Evolutionary conservation across 1,140 invertebrate species (phyloP), one percentile per base, ranked within the genome.

Genomic region (Drosophila bipectinata): DNA sequence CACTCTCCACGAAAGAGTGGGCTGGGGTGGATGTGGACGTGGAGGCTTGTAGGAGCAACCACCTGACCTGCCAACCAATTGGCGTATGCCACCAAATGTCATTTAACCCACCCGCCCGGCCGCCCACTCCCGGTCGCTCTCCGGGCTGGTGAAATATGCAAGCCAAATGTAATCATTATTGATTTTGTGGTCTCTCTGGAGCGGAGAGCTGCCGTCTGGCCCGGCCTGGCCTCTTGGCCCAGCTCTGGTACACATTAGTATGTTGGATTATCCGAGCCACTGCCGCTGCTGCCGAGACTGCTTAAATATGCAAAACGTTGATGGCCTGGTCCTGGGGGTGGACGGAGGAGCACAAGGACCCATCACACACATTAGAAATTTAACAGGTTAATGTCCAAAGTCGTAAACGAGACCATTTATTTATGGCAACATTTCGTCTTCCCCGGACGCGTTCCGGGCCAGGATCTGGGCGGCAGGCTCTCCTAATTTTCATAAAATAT

Each of bases 371-470:
- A 87, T 87, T 87, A 88, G 79, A 89, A 89, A 88, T 88, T 88
- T 88, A 88, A 88, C 83, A 88, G 83, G 83, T 88, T 88, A 88
- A 88, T 88, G 83, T 89, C 83, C 84, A 88, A 88, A 88, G 84
- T 88, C 84, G 83, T 88, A 88, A 88, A 88, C 79, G 84, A 88
- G 87, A 88, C 84, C 83, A 88, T 88, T 88, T 89, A 88, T 88
- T 88, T 84, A 83, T 88, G 84, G 76, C 79, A 78, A 67, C 82
- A 71, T 87, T 78, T 62, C 48, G 66, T 79, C 68, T 63, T 48
- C 24, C 47, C 64, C 52, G 15, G 41, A 32, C 41, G 7, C 41
- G 1, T 6, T 45, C 54, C 52, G 18, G 18, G 18, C 18, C 18
- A 18, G 18, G 18, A 45, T 47, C 21, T 45, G 45, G 41, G 41